Evolutionary conservation across 2,888 invertebrate genomes (phyloP).

Genomic region (Ennomos quercinarius): DNA sequence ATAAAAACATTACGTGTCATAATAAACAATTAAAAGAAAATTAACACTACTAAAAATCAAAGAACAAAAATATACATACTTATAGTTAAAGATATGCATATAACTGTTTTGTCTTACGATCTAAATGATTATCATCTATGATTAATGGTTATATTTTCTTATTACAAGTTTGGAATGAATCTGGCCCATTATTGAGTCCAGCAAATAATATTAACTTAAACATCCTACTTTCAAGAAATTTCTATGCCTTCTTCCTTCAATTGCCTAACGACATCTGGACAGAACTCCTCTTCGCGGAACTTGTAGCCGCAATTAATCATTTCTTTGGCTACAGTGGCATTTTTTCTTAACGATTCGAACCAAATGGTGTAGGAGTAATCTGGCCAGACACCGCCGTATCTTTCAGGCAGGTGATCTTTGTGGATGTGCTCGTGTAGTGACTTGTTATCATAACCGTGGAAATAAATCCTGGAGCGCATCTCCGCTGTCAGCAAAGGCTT

Average conservation of each 20-base stretch:
- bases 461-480: slow-evolving; percentile 88
- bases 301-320: slow-evolving; percentile 87
- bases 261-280: slow-evolving; percentile 65
- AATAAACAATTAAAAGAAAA: too few relatives aligned
- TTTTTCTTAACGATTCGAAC: slow-evolving; percentile 87
- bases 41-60: too few relatives aligned
- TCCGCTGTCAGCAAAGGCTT: slow-evolving; percentile 89
- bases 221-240: slow-evolving; percentile 50
- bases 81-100: too few relatives aligned
- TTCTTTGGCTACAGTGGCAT: slow-evolving; percentile 86
- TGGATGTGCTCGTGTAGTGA: slow-evolving; percentile 91
- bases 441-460: slow-evolving; percentile 90
- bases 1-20: too few relatives aligned
- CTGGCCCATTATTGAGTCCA: slow-evolving; percentile 10
- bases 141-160: neutral
- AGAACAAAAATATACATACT: too few relatives aligned
- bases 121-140: too few relatives aligned
- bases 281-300: slow-evolving; percentile 74
- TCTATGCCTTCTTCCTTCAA: slow-evolving; percentile 67
- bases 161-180: slow-evolving; percentile 35
- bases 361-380: slow-evolving; percentile 91
- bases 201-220: slow-evolving; percentile 13
- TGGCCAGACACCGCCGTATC: slow-evolving; percentile 89
- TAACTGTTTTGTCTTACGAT: slow-evolving; percentile 2
- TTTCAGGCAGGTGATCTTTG: slow-evolving; percentile 89